phyloP scores from a whole-genome alignment of 1,140 invertebrate genomes.

The Dinothrombium tinctorium region DNA sequence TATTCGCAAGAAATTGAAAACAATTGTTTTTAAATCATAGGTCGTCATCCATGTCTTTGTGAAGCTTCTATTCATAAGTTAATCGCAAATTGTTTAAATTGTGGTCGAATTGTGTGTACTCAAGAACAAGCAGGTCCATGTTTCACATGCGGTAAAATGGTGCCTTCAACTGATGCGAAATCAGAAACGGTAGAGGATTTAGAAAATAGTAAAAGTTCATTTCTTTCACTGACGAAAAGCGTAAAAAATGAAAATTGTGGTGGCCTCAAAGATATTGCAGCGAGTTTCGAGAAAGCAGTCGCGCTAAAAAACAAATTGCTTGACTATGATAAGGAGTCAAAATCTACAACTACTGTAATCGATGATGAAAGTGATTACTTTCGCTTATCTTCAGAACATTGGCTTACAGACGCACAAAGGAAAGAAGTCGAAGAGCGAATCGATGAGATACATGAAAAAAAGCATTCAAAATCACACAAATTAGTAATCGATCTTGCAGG shows the following conservation, averaged over 20 bases:
- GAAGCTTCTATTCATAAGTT: constrained; percentile 69
- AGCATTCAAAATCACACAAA: constrained; percentile 38
- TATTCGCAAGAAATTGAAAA: too few relatives aligned
- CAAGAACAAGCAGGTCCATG: constrained; percentile 93
- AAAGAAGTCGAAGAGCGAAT: constrained; percentile 44
- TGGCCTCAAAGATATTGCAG: constrained; percentile 8
- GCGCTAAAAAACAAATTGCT: constrained; percentile 54
- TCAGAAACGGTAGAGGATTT: too few relatives aligned
- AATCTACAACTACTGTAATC: constrained; percentile 61
- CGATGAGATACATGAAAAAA: constrained; percentile 36
- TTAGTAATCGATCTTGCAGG: constrained; percentile 59
- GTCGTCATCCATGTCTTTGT: constrained; percentile 66
- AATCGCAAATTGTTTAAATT: constrained; percentile 76
- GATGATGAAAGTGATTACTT: constrained; percentile 91
- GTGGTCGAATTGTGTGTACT: constrained; percentile 78
- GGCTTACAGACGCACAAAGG: constrained; percentile 45
- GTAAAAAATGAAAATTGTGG: not conserved
- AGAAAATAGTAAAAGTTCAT: too few relatives aligned
- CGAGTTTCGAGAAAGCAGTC: constrained; percentile 35
- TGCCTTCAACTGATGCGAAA: too few relatives aligned
- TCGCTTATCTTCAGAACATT: constrained; percentile 42
- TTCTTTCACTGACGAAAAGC: not conserved
- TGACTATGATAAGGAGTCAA: constrained; percentile 60
- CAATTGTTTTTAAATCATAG: too few relatives aligned
- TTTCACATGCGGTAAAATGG: constrained; percentile 76